Base-by-base conservation (phyloP, 2,113 vertebrate species). In the Burhinus bistriatus region DNA sequence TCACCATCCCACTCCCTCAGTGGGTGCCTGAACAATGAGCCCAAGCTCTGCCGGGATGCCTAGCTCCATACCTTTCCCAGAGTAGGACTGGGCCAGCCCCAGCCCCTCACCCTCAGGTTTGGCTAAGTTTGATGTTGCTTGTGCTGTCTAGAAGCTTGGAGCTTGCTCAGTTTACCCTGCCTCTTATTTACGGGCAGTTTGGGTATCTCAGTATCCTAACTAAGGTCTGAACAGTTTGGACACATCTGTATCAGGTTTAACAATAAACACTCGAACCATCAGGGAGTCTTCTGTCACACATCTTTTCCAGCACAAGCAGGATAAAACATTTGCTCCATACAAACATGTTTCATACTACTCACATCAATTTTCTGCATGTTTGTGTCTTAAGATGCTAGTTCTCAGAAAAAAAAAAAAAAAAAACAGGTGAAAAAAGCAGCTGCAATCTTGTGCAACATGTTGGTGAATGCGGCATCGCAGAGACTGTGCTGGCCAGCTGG, bases 361-460 rank as follows among this genome's bases (percentile, higher is more conserved):
- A 32, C 51, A 62, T 62, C 54, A 62, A 44, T 86, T 91, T 91
- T 15, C 45, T 77, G n/a, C 54, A 15, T 59, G 32, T 62, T 88
- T 89, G 64, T 75, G 36, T 15, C 55, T 83, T 77, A 75, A 79
- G n/a, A 78, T 64, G 47, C 40, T 68, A 29, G 14, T 79, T 93
- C 57, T 71, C 36, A 34, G 83, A 78, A 82, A 51, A 57, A 83
- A 84, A 90, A 64, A 34, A 79, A 78, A 82, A 51, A 57, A 83
- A 84, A 90, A 64, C 61, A 81, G 75, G 76, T 94, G 76, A 61
- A 34, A 93, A 87, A 95, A 89, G 64, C 72, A 95, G 64, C 59
- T 92, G 90, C 32, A 64, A 25, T 61, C 38, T 89, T 55, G 22
- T 68, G 59, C 85, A 87, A 73, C 5, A 6, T 30, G 29, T 34